These are phyloP conservation scores for Patiria pectinifera DNA, from an alignment of 53 echinoderm and acorn worm genomes.

Conservation along the genomic window DNA sequence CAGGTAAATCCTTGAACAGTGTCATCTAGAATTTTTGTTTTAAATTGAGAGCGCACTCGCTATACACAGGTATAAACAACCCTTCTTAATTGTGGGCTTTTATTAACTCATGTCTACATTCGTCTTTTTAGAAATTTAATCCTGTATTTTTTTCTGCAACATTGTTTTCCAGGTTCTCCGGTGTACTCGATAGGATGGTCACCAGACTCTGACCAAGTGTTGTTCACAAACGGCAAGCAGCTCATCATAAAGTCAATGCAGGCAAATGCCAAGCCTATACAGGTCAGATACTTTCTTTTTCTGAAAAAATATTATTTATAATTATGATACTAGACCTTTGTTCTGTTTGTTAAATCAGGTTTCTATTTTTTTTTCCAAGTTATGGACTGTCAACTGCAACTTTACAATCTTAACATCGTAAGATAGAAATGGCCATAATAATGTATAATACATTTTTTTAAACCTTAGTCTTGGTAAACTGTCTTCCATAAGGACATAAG, in stretches of 20 bases:
- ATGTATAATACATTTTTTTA: too few species aligned
- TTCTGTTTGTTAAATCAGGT: too few species aligned
- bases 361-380: too few species aligned
- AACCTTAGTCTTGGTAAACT: neutral
- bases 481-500: neutral
- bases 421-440: too few species aligned
- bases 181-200: slow-evolving; percentile 99
- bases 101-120: neutral
- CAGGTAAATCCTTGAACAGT: slow-evolving; percentile 61
- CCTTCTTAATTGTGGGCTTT: neutral
- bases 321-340: too few species aligned
- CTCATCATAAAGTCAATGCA: slow-evolving; percentile 99
- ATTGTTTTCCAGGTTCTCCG: slow-evolving; percentile 75
- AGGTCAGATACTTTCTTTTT: slow-evolving; percentile 66
- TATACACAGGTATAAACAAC: too few species aligned
- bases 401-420: too few species aligned
- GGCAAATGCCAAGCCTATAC: slow-evolving; percentile 95
- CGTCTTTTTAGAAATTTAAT: neutral
- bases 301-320: too few species aligned
- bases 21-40: neutral
- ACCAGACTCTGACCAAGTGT: slow-evolving; percentile 94
- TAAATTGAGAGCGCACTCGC: too few species aligned
- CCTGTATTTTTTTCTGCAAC: neutral
- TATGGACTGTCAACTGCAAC: too few species aligned
- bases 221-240: slow-evolving; percentile 93